Evolutionary conservation across 2,888 invertebrate genomes (phyloP).

Genomic region (Hoplodrina blanda): DNA sequence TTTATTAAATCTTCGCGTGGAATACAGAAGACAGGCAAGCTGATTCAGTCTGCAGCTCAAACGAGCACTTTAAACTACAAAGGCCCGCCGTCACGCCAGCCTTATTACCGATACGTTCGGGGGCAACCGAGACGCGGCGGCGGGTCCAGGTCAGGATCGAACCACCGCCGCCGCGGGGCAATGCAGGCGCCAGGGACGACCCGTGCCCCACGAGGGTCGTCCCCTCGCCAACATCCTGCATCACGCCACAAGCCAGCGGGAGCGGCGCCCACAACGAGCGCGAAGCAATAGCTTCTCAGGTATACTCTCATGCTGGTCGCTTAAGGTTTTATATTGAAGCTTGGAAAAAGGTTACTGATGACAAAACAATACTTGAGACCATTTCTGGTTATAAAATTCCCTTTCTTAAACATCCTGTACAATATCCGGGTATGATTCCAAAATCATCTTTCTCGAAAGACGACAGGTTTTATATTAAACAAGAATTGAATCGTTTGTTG

Average conservation of each 20-base stretch:
- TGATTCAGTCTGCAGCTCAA: not conserved
- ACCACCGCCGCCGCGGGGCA: slow-evolving; percentile 6
- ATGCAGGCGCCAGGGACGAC: not conserved
- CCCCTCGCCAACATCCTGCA: slow-evolving; percentile 2
- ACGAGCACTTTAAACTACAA: slow-evolving; percentile 3
- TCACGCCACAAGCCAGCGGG: slow-evolving; percentile 1
- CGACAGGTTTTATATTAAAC: not conserved
- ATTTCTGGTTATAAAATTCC: slow-evolving; percentile 5
- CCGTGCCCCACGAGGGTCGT: slow-evolving; percentile 3
- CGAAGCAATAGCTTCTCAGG: slow-evolving; percentile 6
- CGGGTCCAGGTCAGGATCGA: not conserved
- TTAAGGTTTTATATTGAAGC: slow-evolving; percentile 5
- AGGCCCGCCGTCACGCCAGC: slow-evolving; percentile 6
- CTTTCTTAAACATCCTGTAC: not conserved
- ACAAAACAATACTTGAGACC: slow-evolving; percentile 1
- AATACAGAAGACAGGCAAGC: slow-evolving; percentile 4
- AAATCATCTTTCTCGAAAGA: not conserved
- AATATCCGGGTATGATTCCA: not conserved
- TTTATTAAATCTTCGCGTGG: slow-evolving; percentile 8
- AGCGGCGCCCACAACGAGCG: slow-evolving; percentile 4
- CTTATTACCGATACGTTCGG: not conserved
- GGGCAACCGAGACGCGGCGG: slow-evolving; percentile 6
- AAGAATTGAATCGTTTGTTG: slow-evolving; percentile 2
- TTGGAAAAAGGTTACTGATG: not conserved
- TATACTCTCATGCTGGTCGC: slow-evolving; percentile 9